phyloP scores from a whole-genome alignment of 1,140 invertebrate genomes.

The Parasteatoda tepidariorum region DNA sequence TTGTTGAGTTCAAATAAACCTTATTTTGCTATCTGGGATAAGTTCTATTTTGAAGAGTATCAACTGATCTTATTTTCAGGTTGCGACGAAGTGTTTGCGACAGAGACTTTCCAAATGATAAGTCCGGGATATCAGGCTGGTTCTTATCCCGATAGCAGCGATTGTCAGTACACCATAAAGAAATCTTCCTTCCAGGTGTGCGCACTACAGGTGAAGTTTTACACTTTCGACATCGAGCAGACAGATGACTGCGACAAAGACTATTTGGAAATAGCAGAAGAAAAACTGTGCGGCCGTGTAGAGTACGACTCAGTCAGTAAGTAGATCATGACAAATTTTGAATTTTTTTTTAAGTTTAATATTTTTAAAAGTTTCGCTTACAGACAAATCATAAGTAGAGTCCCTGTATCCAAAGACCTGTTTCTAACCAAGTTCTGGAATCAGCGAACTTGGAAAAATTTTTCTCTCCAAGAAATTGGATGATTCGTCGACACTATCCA shows the following conservation, averaged over 20 bases:
- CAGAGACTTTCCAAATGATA: constrained; percentile 59
- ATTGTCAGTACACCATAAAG: constrained; percentile 62
- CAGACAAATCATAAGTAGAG: not conserved
- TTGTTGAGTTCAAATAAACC: not conserved
- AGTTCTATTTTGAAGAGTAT: not conserved
- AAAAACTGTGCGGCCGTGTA: constrained; percentile 63
- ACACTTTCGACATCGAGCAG: constrained; percentile 63
- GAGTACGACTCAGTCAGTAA: constrained; percentile 63
- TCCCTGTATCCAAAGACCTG: not conserved
- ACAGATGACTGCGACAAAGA: constrained; percentile 63
- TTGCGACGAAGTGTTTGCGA: constrained; percentile 39
- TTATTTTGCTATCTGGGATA: not conserved
- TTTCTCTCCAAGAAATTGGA: too few species aligned
- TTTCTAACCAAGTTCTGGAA: too few species aligned
- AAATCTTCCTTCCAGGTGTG: constrained; percentile 62
- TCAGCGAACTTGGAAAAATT: too few species aligned
- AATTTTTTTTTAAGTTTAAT: too few species aligned
- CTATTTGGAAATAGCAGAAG: constrained; percentile 61
- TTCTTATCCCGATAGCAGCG: constrained; percentile 57
- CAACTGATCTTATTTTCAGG: not conserved
- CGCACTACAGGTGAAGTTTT: constrained; percentile 63
- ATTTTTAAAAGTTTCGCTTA: not conserved
- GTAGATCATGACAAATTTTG: constrained; percentile 1
- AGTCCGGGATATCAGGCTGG: constrained; percentile 61
- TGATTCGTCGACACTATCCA: too few species aligned